Base-by-base conservation (phyloP, 2,888 invertebrate genomes). In the Andricus quercusramuli region DNA sequence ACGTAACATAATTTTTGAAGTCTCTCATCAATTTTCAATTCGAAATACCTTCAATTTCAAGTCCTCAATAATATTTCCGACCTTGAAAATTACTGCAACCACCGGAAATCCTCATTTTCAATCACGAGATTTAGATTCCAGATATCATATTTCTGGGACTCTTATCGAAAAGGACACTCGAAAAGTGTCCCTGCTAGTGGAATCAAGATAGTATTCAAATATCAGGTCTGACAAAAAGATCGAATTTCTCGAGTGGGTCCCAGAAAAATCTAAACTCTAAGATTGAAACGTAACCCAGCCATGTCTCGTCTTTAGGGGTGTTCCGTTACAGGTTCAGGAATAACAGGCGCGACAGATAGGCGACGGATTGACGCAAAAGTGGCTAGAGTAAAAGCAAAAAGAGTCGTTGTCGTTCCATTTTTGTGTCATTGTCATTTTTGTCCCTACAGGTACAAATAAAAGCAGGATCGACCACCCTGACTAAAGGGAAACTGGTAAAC, bases 261-360 rank as follows among this genome's bases (percentile, higher is more conserved):
- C 67, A 77, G 80, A 85, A 84, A 85, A 79, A 81, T 15, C 79
- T 80, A 80, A 83, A n/a, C n/a, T n/a, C n/a, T 11, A 56, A 84
- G 84, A 85, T 88, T 86, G 84, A 87, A 88, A 85, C 80, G 84
- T 83, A 83, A 86, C 80, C 70, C 78, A 82, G 82, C 65, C 80
- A 76, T 77, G 79, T 64, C 59, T 82, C 78, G 56, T 78, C 82
- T 80, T 82, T 80, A 79, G 79, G 78, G 82, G 80, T 59, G 80
- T 83, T 85, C 83, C 82, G 82, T 85, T 79, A 78, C 83, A 82
- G 78, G 81, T 70, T 25, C 13, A 56, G 62, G 76, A 68, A 78
- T 84, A 80, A 78, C 78, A 37, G 68, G 47, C 68, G 64, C 76
- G 83, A 82, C 78, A 83, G 83, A 84, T 81, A 82, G 79, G 70